Percentiles rank a stretch among this genome's conserved stretches.
These are phyloP conservation scores for Lipophrys pholis DNA, from an alignment of 2,113 vertebrate species.

Conservation along the genomic window DNA sequence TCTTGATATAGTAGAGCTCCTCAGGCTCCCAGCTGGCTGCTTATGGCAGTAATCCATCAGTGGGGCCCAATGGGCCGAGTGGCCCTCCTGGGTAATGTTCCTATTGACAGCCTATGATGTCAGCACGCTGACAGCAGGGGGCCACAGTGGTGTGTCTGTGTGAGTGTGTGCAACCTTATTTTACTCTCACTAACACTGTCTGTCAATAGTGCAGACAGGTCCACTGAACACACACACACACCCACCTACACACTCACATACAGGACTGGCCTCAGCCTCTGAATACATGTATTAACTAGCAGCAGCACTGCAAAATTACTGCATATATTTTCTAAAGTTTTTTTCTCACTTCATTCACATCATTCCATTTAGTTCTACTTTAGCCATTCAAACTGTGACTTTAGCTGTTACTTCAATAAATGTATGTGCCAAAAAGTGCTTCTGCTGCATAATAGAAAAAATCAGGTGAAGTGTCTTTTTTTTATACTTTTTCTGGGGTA, in stretches of 20 bases:
- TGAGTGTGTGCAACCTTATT: constrained; percentile 47
- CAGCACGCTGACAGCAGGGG: constrained; percentile 68
- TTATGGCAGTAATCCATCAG: constrained; percentile 82
- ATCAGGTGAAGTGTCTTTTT: too few relatives aligned
- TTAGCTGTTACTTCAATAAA: too few relatives aligned
- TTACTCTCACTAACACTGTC: constrained; percentile 31
- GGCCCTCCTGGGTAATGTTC: constrained; percentile 81
- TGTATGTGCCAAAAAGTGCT: too few relatives aligned
- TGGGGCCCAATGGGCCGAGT: constrained; percentile 75
- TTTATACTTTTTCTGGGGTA: too few relatives aligned
- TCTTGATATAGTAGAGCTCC: constrained; percentile 77
- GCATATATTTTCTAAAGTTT: too few relatives aligned
- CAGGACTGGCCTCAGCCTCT: too few relatives aligned
- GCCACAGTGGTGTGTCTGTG: constrained; percentile 28
- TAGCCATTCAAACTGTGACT: too few relatives aligned
- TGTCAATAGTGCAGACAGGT: constrained; percentile 29
- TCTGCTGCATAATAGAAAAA: too few relatives aligned
- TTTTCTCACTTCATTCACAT: too few relatives aligned
- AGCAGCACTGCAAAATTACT: neutral
- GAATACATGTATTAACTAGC: neutral
- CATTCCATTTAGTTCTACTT: neutral
- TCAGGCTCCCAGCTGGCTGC: constrained; percentile 74
- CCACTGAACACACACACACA: constrained; percentile 29
- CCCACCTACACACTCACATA: neutral
- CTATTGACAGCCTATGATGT: constrained; percentile 80